Evolutionary conservation across 2,113 vertebrate genomes (phyloP).

Genomic region (Dendrocopos noguchii): DNA sequence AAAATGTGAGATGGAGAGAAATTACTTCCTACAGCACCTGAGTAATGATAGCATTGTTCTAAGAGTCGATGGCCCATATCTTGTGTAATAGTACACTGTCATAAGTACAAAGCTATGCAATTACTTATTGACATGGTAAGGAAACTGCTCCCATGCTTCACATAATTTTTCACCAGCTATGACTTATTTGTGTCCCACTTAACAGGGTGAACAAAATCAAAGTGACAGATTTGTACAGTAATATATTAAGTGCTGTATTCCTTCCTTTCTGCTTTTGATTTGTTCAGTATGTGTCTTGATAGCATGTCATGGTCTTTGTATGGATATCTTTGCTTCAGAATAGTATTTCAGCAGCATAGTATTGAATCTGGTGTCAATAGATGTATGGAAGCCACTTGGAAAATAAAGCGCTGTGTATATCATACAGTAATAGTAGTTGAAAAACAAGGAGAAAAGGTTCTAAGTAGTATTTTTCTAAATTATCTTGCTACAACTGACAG

Average conservation of each 20-base stretch:
- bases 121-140: background rate
- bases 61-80: background rate
- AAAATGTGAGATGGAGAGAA: background rate
- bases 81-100: background rate
- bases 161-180: background rate
- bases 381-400: background rate
- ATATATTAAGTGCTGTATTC: background rate
- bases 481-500: background rate
- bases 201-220: background rate
- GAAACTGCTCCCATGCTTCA: background rate
- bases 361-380: background rate
- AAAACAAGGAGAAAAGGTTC: background rate
- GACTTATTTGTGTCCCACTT: background rate
- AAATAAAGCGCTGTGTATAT: background rate
- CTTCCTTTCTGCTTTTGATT: background rate
- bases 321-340: background rate
- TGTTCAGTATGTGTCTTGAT: background rate
- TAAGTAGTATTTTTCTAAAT: background rate
- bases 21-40: background rate
- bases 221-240: background rate
- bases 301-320: background rate
- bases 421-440: background rate
- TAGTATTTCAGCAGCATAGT: background rate
- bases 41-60: background rate
- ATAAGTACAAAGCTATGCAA: background rate